Evolutionary conservation across 53 echinoderm and acorn worm genomes (phyloP), one percentile per base, ranked within the genome.

Genomic region (Paracentrotus lividus): DNA sequence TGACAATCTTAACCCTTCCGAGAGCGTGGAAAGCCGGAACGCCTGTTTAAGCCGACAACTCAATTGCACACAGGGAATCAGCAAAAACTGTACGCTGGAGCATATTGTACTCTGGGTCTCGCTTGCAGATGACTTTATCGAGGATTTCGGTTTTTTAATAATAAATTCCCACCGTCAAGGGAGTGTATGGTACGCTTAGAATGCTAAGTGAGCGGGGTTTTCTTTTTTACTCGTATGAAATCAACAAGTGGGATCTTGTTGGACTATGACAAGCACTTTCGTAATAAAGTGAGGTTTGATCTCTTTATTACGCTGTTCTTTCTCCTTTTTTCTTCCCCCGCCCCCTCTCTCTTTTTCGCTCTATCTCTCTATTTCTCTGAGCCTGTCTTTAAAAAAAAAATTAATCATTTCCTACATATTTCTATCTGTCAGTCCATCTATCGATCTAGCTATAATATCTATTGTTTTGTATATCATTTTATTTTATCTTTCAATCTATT

Each of bases 41-140:
- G 91, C 69, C 91, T 91, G 91, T 91, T 91, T 91, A 91, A 91
- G 91, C 75, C 91, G 69, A 52, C 81, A 81, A n/a, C 81, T n/a
- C n/a, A n/a, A n/a, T n/a, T n/a, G 81, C 44, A 3, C 81, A 47
- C 31, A 27, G 38, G 47, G 81, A n/a, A 81, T 27, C 81, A 81
- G 47, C 81, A 81, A 81, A 81, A n/a, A 47, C 24, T 47, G 26
- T 12, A 24, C 8, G 5, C 4, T 21, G 27, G n/a, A 81, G 49
- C 76, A 42, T 40, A 76, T 20, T 81, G 47, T 47, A 81, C 81
- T 44, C 24, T 47, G 44, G 26, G 44, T n/a, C 47, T 81, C 13
- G 45, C 81, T 24, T 18, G 81, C 81, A 81, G 81, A 81, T 47
- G 56, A 86, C 56, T 86, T 86, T 56, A n/a, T 20, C 33, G 14